phyloP scores from a whole-genome alignment of 2,797 vertebrate species.

The Rachycentron canadum region DNA sequence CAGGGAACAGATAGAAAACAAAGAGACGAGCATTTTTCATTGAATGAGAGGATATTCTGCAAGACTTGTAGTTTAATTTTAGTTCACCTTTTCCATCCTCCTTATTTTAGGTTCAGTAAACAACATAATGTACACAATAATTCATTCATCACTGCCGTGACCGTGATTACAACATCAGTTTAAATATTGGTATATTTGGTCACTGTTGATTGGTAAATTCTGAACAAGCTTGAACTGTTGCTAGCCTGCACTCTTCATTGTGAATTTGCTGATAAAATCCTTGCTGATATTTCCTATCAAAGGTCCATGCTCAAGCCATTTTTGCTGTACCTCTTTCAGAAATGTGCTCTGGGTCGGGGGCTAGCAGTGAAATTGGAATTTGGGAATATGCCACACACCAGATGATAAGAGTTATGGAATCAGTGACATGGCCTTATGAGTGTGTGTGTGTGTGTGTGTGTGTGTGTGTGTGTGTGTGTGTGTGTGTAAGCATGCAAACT shows the following conservation, averaged over 20 bases:
- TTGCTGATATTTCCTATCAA: conserved; percentile 60
- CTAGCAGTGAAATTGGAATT: conserved; percentile 71
- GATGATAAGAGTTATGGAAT: conserved; percentile 70
- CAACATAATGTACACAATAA: neutral
- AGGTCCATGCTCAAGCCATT: conserved; percentile 44
- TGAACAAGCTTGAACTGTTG: conserved; percentile 14
- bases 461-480: conserved; percentile 17
- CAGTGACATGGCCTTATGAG: conserved; percentile 43
- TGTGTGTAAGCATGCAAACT: neutral
- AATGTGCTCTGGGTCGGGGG: conserved; percentile 67
- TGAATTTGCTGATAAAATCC: conserved; percentile 55
- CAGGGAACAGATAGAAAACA: neutral
- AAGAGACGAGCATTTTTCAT: neutral
- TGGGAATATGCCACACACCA: conserved; percentile 73
- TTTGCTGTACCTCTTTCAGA: conserved; percentile 53
- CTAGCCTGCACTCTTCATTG: conserved; percentile 32
- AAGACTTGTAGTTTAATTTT: neutral
- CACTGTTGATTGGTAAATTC: conserved; percentile 2
- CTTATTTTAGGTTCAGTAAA: neutral
- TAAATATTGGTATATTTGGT: neutral
- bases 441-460: conserved; percentile 23
- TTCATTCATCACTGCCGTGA: neutral
- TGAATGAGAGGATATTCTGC: neutral
- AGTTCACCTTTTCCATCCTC: neutral
- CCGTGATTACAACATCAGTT: neutral